Evolutionary conservation across 2,797 vertebrate species (phyloP).

Genomic region (Amniataba percoides): DNA sequence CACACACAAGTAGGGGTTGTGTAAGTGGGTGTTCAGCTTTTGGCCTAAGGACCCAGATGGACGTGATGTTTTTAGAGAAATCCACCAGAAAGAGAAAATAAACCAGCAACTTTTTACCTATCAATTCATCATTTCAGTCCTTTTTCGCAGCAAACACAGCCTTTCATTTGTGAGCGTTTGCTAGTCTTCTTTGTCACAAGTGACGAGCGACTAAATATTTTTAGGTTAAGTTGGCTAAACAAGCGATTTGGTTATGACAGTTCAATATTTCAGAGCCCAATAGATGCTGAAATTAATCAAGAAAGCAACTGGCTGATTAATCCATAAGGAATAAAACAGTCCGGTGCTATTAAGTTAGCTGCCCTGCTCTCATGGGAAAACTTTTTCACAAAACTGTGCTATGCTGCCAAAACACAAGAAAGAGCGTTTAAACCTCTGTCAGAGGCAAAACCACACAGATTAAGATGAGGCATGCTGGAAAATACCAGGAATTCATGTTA

Average conservation of each 20-base stretch:
- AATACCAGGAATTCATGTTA: not conserved
- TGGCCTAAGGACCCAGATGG: not conserved
- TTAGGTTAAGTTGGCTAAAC: not conserved
- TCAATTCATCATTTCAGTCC: not conserved
- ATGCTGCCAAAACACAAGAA: not conserved
- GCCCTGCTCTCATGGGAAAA: not conserved
- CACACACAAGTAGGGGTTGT: not conserved
- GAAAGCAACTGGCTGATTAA: not conserved
- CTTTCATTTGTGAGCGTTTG: not conserved
- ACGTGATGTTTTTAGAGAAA: not conserved
- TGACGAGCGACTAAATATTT: not conserved
- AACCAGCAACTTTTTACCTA: not conserved
- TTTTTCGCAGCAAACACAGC: not conserved
- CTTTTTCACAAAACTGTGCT: not conserved
- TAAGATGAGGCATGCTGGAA: no score
- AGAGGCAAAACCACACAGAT: not conserved
- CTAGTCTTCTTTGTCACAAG: not conserved
- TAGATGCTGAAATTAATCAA: not conserved
- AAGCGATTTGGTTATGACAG: no score
- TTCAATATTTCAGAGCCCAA: not conserved
- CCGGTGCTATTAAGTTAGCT: not conserved
- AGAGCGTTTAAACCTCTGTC: not conserved
- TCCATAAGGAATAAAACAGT: no score
- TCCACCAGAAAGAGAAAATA: not conserved
- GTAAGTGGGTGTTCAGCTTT: not conserved